Conservation (phyloP, 2,888 invertebrate species). For the Drosophila anomelani region DNA sequence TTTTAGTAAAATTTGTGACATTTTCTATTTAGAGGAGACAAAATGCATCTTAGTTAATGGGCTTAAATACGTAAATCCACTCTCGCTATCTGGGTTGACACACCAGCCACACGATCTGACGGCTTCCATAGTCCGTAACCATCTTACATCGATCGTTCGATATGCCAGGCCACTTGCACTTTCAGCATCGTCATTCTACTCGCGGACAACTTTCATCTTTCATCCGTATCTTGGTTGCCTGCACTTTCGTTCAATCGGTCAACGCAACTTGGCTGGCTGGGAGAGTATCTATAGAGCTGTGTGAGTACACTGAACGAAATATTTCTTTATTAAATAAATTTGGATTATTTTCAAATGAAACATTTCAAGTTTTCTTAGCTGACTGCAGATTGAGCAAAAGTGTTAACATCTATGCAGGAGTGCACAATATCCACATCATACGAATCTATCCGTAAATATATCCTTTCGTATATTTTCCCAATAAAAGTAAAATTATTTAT, state of each 20-base stretch:
- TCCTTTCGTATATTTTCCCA: no score
- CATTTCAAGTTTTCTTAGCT: fast-evolving
- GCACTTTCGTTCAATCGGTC: slow-evolving; percentile 71
- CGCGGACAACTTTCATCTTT: slow-evolving; percentile 70
- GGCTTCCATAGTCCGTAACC: slow-evolving; percentile 49
- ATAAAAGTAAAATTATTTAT: neutral
- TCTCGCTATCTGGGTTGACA: slow-evolving; percentile 18
- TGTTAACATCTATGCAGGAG: no score
- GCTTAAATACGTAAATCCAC: slow-evolving; percentile 54
- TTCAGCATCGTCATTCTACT: slow-evolving; percentile 64
- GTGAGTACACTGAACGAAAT: neutral
- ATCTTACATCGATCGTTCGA: slow-evolving; percentile 70
- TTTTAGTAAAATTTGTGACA: neutral
- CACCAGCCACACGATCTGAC: slow-evolving; percentile 18
- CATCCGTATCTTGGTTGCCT: slow-evolving; percentile 42
- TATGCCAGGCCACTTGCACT: slow-evolving; percentile 69
- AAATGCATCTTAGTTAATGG: neutral
- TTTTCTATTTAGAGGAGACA: neutral
- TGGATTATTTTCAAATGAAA: neutral
- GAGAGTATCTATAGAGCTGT: slow-evolving; percentile 14
- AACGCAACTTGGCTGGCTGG: slow-evolving; percentile 35
- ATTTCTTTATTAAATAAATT: no score
- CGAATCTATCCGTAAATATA: no score
- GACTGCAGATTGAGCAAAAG: no score
- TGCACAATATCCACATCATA: no score